phyloP scores from a whole-genome alignment of 2,113 vertebrate genomes.

The Microcebus ravelobensis region DNA sequence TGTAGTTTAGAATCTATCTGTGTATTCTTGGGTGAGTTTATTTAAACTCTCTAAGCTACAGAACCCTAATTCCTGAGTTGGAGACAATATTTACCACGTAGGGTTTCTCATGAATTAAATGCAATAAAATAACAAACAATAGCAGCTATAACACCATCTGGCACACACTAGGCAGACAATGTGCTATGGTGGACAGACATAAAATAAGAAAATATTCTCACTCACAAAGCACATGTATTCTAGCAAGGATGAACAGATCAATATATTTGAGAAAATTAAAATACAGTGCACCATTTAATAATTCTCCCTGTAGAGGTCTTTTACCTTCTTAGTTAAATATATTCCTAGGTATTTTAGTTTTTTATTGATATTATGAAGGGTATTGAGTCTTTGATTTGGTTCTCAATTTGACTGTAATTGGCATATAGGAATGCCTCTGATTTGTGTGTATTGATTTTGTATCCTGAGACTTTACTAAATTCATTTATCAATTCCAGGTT shows the following conservation, averaged over 20 bases:
- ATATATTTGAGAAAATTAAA: background rate
- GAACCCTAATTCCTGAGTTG: background rate
- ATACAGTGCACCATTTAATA: background rate
- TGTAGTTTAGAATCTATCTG: background rate
- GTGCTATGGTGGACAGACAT: background rate
- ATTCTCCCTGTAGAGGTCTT: too few relatives aligned
- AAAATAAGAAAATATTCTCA: background rate
- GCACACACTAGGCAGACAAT: background rate
- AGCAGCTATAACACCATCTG: background rate
- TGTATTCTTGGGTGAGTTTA: background rate
- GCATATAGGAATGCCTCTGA: too few relatives aligned
- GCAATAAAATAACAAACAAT: background rate
- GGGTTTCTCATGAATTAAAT: background rate
- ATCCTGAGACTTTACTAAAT: too few relatives aligned
- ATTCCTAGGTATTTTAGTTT: too few relatives aligned
- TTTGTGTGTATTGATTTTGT: too few relatives aligned
- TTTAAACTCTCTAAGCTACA: background rate
- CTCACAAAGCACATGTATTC: background rate
- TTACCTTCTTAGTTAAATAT: too few relatives aligned
- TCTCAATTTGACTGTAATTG: too few relatives aligned
- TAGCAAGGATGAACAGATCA: background rate
- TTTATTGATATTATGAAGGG: too few relatives aligned
- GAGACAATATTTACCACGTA: background rate
- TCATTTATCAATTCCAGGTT: too few relatives aligned
- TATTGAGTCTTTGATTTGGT: too few relatives aligned